Percentiles rank a stretch among this genome's conserved stretches.
Conservation (phyloP, 2,113 vertebrate genomes). For the Rhinichthys klamathensis region DNA sequence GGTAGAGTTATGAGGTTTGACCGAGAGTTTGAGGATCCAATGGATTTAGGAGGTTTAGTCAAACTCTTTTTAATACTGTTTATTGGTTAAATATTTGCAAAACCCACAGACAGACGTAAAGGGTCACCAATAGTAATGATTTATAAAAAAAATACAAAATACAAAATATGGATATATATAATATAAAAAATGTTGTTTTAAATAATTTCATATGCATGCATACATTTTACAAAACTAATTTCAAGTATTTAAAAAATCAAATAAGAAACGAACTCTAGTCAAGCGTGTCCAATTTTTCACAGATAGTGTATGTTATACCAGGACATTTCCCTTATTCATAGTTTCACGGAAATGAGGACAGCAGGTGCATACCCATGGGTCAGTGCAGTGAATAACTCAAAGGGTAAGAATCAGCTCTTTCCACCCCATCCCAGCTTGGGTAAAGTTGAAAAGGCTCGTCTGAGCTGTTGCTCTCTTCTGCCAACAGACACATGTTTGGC, state of each 20-base stretch:
- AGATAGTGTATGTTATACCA: neutral
- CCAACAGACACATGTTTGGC: conserved; percentile 50
- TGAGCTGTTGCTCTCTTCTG: conserved; percentile 41
- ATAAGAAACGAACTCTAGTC: neutral
- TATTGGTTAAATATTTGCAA: too few species aligned
- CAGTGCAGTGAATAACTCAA: conserved; percentile 61
- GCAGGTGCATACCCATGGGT: conserved; percentile 70
- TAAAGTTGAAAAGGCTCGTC: conserved; percentile 50
- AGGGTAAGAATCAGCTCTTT: conserved; percentile 67
- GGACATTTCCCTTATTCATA: conserved; percentile 62
- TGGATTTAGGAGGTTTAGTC: too few species aligned
- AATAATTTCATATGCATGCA: neutral
- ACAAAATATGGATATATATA: too few species aligned
- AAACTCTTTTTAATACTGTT: too few species aligned
- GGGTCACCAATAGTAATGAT: too few species aligned
- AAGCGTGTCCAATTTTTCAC: neutral
- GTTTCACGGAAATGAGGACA: conserved; percentile 66
- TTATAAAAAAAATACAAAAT: too few species aligned
- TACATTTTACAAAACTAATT: neutral
- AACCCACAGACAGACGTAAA: too few species aligned
- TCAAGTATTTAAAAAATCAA: neutral
- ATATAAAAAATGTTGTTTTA: too few species aligned
- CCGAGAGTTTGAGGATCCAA: too few species aligned
- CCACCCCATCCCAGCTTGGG: conserved; percentile 21
- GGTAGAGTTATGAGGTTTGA: too few species aligned